These are phyloP conservation scores for Drosophila ercepeae DNA, from an alignment of 1,140 invertebrate species.

Conservation along the genomic window DNA sequence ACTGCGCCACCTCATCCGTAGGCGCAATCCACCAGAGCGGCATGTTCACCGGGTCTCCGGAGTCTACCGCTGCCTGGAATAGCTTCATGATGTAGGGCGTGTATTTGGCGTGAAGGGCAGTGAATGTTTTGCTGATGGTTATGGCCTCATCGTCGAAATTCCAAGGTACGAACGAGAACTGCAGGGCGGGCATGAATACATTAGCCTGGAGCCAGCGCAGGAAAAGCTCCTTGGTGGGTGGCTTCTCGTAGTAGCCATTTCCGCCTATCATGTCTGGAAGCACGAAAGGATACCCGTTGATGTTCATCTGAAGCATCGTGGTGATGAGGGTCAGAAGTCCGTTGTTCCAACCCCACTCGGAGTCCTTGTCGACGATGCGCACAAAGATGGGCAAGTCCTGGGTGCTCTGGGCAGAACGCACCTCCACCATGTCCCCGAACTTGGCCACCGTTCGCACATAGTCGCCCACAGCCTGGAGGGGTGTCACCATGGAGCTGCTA, in stretches of 20 bases:
- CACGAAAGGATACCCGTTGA: slow-evolving; percentile 93
- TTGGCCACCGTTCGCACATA: slow-evolving; percentile 87
- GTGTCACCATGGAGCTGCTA: slow-evolving; percentile 84
- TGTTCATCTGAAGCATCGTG: slow-evolving; percentile 90
- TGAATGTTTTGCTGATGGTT: slow-evolving; percentile 87
- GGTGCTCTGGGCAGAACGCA: slow-evolving; percentile 87
- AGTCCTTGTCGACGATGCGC: slow-evolving; percentile 94
- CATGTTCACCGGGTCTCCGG: slow-evolving; percentile 91
- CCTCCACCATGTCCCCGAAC: slow-evolving; percentile 90
- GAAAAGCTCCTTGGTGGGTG: slow-evolving; percentile 91
- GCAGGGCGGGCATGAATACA: slow-evolving; percentile 93
- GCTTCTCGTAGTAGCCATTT: slow-evolving; percentile 89
- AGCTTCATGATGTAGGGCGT: slow-evolving; percentile 86
- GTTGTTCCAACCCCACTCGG: slow-evolving; percentile 91
- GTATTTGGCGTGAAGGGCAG: slow-evolving; percentile 88
- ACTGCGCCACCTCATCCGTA: slow-evolving; percentile 86
- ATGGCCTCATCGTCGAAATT: slow-evolving; percentile 90
- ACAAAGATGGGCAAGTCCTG: slow-evolving; percentile 93
- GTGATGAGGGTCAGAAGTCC: slow-evolving; percentile 92
- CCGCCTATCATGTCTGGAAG: slow-evolving; percentile 97
- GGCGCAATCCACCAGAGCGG: slow-evolving; percentile 97
- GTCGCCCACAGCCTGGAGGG: slow-evolving; percentile 86
- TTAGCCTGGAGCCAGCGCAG: slow-evolving; percentile 95
- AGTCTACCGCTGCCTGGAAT: slow-evolving; percentile 86
- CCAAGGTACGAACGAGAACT: slow-evolving; percentile 96